Percentiles rank a stretch among this genome's conserved stretches.
phyloP scores from a whole-genome alignment of 2,888 invertebrate species.

The Lasioglossum villosulum region DNA sequence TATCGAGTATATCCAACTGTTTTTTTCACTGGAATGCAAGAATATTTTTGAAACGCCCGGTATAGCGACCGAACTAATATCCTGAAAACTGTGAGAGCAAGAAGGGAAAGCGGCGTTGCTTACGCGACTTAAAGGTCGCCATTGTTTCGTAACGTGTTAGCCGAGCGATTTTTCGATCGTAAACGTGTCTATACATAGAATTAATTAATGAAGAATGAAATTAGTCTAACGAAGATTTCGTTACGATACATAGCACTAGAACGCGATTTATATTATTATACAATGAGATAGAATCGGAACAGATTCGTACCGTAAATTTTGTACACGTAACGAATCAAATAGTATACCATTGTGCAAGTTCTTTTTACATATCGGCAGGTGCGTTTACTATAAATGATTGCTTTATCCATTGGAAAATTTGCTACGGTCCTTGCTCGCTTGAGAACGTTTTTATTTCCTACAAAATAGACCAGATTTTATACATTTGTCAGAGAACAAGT shows the following conservation, averaged over 20 bases:
- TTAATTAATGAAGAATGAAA: not conserved
- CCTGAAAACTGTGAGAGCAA: constrained; percentile 10
- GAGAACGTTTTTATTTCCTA: not conserved
- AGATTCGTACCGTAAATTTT: not conserved
- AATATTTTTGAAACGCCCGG: not conserved
- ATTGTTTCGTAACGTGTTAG: constrained; percentile 13
- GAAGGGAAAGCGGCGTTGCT: constrained; percentile 14
- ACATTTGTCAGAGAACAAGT: not conserved
- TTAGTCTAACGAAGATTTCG: not conserved
- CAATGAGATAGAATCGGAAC: not conserved
- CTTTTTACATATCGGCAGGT: not conserved
- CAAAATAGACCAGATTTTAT: too few relatives aligned
- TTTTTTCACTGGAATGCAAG: not conserved
- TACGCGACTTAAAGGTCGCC: constrained; percentile 7
- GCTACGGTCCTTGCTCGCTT: not conserved
- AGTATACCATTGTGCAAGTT: not conserved
- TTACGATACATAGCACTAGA: not conserved
- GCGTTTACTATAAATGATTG: not conserved
- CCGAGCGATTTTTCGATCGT: constrained; percentile 6
- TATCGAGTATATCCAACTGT: not conserved
- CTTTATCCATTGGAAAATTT: not conserved
- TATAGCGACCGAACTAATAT: not conserved
- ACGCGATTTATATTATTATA: not conserved
- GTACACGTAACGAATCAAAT: not conserved
- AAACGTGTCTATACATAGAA: not conserved